Evolutionary conservation across 2,113 vertebrate species (phyloP).

Genomic region (Anser cygnoides): DNA sequence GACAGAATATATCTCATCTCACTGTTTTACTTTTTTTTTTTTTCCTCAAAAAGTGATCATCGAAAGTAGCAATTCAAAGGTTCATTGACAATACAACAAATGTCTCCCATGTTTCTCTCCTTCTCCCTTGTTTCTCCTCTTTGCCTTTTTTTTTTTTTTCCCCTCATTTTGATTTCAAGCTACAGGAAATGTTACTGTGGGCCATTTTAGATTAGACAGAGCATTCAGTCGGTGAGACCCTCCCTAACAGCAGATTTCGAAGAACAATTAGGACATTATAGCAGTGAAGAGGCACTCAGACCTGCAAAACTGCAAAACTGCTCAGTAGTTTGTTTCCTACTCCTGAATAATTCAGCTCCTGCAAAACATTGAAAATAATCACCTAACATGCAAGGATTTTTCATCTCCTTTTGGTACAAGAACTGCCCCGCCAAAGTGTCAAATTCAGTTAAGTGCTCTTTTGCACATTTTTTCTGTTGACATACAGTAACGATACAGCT

Average conservation of each 20-base stretch:
- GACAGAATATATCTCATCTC: background rate
- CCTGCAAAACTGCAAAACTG: background rate
- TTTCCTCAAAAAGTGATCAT: background rate
- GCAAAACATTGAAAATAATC: background rate
- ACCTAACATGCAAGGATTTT: background rate
- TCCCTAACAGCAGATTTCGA: background rate
- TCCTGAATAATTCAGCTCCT: background rate
- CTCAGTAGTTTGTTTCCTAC: background rate
- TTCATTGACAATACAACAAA: background rate
- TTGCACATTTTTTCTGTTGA: background rate
- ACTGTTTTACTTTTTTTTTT: background rate
- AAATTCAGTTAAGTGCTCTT: background rate
- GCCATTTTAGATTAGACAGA: conserved; percentile 12
- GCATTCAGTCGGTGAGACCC: background rate
- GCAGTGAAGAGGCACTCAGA: background rate
- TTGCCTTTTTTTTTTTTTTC: background rate
- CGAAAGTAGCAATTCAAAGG: background rate
- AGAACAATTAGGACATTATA: background rate
- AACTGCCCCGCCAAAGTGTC: background rate
- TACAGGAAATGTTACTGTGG: background rate
- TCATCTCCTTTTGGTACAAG: background rate
- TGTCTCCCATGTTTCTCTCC: background rate
- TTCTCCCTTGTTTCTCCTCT: background rate
- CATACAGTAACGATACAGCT: background rate
- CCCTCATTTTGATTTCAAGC: conserved; percentile 19